These are phyloP conservation scores for Tamandua tetradactyla DNA, from an alignment of 2,797 vertebrate species.

Conservation along the genomic window DNA sequence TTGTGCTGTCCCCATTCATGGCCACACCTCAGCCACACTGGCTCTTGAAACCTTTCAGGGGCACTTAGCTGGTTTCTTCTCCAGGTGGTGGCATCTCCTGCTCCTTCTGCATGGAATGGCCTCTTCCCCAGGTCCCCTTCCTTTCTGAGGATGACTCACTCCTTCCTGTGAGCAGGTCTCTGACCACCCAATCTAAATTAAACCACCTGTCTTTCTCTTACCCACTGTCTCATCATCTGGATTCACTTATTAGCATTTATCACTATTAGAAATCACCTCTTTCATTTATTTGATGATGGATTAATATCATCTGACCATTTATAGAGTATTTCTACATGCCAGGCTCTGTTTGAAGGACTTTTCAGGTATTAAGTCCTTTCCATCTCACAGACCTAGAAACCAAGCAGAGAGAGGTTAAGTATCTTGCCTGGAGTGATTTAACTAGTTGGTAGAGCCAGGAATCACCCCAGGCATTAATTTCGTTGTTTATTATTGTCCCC, in stretches of 20 bases:
- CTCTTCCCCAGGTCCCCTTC: neutral
- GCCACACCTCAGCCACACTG: neutral
- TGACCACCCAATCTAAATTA: neutral
- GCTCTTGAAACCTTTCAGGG: neutral
- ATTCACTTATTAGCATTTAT: neutral
- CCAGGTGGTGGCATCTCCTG: neutral
- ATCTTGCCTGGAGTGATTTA: neutral
- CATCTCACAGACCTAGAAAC: neutral
- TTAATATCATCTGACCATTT: neutral
- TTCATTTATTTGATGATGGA: neutral
- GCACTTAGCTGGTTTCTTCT: neutral
- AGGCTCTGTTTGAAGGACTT: neutral
- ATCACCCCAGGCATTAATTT: neutral
- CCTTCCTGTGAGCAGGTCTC: neutral
- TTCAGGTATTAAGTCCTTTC: neutral
- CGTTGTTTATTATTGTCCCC: neutral
- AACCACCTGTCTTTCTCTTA: neutral
- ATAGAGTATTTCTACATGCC: slow-evolving; percentile 4
- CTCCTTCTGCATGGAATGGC: neutral
- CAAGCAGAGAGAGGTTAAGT: neutral
- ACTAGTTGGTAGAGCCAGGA: neutral
- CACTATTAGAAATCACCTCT: neutral
- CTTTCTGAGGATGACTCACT: neutral
- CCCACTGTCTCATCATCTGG: neutral
- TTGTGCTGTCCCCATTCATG: neutral